Base-by-base conservation (phyloP, 2,113 vertebrate species). In the Plectropomus leopardus region DNA sequence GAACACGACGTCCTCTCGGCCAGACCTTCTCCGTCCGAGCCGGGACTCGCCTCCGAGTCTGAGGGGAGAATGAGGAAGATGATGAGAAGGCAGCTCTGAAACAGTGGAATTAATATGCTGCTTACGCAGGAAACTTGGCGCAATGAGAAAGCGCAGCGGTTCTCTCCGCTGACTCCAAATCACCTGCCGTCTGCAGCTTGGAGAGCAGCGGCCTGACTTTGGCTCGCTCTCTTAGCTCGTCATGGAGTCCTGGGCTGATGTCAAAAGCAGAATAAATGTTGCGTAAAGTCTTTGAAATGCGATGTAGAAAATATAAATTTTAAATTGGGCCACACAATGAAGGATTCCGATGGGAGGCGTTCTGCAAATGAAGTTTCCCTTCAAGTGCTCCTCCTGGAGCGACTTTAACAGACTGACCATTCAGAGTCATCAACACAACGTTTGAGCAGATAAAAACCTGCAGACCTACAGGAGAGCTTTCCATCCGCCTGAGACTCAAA, bases 21-120 rank as follows among this genome's bases (percentile, higher is more conserved):
- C 90, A 99, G 88, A 55, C 96, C 97, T 87, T 99, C 97, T 0
- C 96, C 96, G 89, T 98, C 97, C 3, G 98, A 98, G 72, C 97
- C 96, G 9, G 97, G 97, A 91, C 98, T 99, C 89, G 97, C 97
- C 86, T 99, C 97, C 0, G 97, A 99, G 90, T 99, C 97, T 99
- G 94, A 30, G 36, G 57, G 72, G 42, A 4, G 58, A 73, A 83
- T 65, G 71, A 65, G 70, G 54, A 80, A 23, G 72, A 76, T 40
- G 84, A 85, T 86, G 86, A 93, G 80, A 63, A 63, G 47, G 74
- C 60, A 21, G 65, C 81, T 66, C 64, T 51, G 40, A 86, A 82
- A 82, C 61, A 63, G 72, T 21, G 55, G 80, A 74, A 72, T 72
- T 82, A 72, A 82, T 70, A 30, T 32, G 45, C 40, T 60, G 32